Evolutionary conservation across 2,888 invertebrate genomes (phyloP), one percentile per base, ranked within the genome.

Genomic region (Pharmacophagus antenor): DNA sequence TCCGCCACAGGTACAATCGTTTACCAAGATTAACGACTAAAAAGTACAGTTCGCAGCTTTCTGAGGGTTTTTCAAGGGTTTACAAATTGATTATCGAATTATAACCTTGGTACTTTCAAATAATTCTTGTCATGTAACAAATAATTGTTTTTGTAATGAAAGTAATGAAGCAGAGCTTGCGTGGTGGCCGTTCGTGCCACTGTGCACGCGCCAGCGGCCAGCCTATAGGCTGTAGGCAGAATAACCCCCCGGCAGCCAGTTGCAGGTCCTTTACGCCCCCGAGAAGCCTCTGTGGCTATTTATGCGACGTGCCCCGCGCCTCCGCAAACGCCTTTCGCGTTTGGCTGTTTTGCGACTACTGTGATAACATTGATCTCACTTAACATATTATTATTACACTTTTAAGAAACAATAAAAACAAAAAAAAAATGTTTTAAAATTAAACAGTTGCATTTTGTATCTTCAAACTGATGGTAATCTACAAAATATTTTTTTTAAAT

Each of bases 181-280:
- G 41, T 65, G 74, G 62, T 77, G 77, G 77, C 76, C 70, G 42
- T 10, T 17, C 15, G 17, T 5, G 72, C 74, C 76, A 70, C 71
- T 73, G 78, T 74, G 75, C 72, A 76, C 74, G 77, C 79, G 72
- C 71, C 75, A 79, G 85, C 88, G 85, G 84, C 82, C 69, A 74
- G 81, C 81, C 83, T 82, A 74, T 85, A 85, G 80, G 80, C 79
- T 76, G 73, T 83, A 84, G 82, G 82, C 80, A 56, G 60, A 85
- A 83, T 88, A 87, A 88, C 81, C 85, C 88, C 88, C 89, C 88
- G 89, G 86, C 88, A 89, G 89, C 87, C 88, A 89, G 85, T 89
- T 88, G 68, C 89, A 88, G 89, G 89, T 88, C 76, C 76, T 81
- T 82, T 79, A 75, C 83, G 85, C 81, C 87, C 85, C 85, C 77